These are phyloP conservation scores for Varecia variegata DNA, from an alignment of 2,797 vertebrate genomes.

Conservation along the genomic window DNA sequence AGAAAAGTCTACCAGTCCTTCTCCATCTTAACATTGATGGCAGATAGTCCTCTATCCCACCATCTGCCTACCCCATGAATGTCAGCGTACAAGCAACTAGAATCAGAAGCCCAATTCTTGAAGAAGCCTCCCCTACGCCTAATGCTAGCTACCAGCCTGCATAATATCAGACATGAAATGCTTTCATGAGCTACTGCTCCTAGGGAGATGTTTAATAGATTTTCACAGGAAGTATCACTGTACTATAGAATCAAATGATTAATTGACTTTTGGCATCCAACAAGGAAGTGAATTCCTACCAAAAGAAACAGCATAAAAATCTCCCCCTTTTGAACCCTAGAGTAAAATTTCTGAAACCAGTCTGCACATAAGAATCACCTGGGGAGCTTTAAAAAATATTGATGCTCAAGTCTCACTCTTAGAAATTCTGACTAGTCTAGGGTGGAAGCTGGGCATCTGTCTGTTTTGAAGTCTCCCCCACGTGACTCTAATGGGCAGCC, in stretches of 20 bases:
- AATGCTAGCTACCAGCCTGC: background rate
- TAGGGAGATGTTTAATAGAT: background rate
- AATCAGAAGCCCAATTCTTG: background rate
- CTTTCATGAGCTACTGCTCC: background rate
- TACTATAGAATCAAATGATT: background rate
- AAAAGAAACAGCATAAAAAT: constrained; percentile 9
- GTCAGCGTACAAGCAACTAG: background rate
- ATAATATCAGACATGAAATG: background rate
- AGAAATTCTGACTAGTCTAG: background rate
- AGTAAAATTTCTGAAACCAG: background rate
- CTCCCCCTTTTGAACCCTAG: background rate
- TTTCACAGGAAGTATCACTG: background rate
- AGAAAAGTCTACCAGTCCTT: background rate
- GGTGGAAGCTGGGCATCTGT: background rate
- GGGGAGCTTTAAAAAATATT: background rate
- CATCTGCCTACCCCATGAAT: background rate
- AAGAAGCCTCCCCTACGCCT: background rate
- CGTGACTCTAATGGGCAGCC: background rate
- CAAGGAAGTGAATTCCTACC: background rate
- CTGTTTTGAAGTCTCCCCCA: background rate
- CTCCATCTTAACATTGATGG: background rate
- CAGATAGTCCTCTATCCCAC: background rate
- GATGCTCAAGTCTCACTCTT: background rate
- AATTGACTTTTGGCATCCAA: background rate
- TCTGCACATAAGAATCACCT: background rate